These are phyloP conservation scores for Gambelia wislizenii DNA, from an alignment of 2,797 vertebrate species.

Conservation along the genomic window DNA sequence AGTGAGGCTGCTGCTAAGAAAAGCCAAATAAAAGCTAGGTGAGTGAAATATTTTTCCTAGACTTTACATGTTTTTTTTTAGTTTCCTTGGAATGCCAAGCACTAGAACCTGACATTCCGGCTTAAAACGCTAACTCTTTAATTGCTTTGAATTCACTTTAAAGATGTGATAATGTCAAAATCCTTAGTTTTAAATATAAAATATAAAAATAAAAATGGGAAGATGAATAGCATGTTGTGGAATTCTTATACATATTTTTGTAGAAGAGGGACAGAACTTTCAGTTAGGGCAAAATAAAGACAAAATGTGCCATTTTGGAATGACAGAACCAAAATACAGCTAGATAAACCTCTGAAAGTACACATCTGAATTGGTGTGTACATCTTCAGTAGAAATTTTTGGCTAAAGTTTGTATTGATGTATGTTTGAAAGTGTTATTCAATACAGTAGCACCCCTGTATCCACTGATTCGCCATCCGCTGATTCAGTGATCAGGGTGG, in stretches of 20 bases:
- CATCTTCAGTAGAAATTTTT: neutral
- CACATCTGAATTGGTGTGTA: neutral
- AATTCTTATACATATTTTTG: neutral
- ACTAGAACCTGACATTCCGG: neutral
- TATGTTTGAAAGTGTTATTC: neutral
- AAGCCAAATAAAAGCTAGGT: slow-evolving; percentile 98
- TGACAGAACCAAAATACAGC: neutral
- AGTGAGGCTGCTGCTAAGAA: slow-evolving; percentile 95
- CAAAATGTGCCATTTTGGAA: neutral
- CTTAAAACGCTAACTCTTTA: neutral
- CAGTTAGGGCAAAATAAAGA: neutral
- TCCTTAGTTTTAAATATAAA: neutral
- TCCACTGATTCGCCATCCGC: too few relatives aligned
- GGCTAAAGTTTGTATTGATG: neutral
- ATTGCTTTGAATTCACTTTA: neutral
- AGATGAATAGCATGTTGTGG: neutral
- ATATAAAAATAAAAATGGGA: neutral
- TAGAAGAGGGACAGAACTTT: neutral
- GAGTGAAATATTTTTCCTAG: slow-evolving; percentile 38
- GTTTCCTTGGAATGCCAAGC: neutral
- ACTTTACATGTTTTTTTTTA: neutral
- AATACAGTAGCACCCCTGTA: too few relatives aligned
- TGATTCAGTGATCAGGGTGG: too few relatives aligned
- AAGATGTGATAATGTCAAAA: neutral
- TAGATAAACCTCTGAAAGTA: neutral